A percentile compares a stretch with the other conserved stretches of the same genome.
Evolutionary conservation across 2,113 vertebrate species (phyloP).

Genomic region (Ellobius talpinus): DNA sequence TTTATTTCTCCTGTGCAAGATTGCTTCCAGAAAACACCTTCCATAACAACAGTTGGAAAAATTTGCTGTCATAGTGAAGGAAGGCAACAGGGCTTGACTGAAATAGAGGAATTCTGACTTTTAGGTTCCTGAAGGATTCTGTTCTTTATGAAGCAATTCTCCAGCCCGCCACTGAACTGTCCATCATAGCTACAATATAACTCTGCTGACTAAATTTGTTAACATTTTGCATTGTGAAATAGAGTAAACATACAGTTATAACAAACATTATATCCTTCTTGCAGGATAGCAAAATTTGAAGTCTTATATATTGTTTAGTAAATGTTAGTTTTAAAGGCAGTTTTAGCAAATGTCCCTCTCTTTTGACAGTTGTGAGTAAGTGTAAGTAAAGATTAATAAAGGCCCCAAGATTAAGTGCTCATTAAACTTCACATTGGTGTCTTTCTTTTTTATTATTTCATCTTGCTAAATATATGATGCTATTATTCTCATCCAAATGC

Average conservation of each 20-base stretch:
- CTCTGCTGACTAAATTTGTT: background rate
- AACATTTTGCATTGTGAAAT: background rate
- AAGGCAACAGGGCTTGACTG: background rate
- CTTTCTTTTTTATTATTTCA: background rate
- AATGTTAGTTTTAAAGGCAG: background rate
- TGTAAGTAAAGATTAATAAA: background rate
- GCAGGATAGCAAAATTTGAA: background rate
- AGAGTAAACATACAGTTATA: background rate
- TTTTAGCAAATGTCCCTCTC: background rate
- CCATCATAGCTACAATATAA: background rate
- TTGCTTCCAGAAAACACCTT: background rate
- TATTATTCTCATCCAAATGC: background rate
- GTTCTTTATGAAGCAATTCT: background rate
- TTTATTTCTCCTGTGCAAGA: conserved; percentile 51
- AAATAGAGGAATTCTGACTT: background rate
- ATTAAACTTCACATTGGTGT: background rate
- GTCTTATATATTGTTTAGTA: background rate
- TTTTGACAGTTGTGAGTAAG: background rate
- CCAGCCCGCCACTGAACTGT: background rate
- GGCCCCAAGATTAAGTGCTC: background rate
- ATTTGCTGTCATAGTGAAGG: background rate
- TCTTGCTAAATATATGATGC: background rate
- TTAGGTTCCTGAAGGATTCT: background rate
- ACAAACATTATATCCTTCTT: background rate
- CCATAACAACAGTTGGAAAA: background rate